Percentiles rank a stretch among this genome's conserved stretches.
phyloP scores from a whole-genome alignment of 2,888 invertebrate genomes.

The Uloborus plumipes region DNA sequence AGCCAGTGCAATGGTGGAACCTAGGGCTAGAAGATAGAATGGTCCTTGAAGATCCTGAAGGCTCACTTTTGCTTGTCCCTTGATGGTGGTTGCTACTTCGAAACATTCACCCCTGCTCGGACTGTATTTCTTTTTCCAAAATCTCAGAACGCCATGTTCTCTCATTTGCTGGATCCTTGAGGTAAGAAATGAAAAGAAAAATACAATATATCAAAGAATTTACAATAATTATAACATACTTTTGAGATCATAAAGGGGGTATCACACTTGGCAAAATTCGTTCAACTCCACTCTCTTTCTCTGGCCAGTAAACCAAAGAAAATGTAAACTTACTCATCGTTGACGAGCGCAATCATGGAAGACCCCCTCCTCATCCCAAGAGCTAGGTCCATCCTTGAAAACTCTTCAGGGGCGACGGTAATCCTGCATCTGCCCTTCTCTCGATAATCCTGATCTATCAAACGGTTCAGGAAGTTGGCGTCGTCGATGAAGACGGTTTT shows the following conservation, averaged over 20 bases:
- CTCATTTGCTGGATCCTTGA: constrained; percentile 40
- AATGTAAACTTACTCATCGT: constrained; percentile 39
- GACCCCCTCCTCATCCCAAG: constrained; percentile 55
- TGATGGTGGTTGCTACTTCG: not conserved
- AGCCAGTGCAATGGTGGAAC: constrained; percentile 1
- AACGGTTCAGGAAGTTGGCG: constrained; percentile 14
- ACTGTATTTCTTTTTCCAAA: constrained; percentile 37
- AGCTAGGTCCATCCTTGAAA: constrained; percentile 27
- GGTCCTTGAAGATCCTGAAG: constrained; percentile 52
- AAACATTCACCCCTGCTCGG: constrained; percentile 40
- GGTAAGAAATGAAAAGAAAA: not conserved
- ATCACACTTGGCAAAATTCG: too few relatives aligned
- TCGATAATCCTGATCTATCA: constrained; percentile 35
- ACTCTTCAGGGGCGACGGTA: constrained; percentile 28
- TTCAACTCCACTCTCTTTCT: too few relatives aligned
- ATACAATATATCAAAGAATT: too few relatives aligned
- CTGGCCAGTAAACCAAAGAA: too few relatives aligned
- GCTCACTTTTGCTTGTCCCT: constrained; percentile 24
- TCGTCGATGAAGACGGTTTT: constrained; percentile 44
- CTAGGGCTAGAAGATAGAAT: constrained; percentile 31
- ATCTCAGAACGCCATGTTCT: constrained; percentile 32
- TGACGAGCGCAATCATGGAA: constrained; percentile 15
- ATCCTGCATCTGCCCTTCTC: constrained; percentile 20
- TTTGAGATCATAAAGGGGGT: too few relatives aligned
- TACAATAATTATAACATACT: too few relatives aligned